A percentile compares a stretch with the other conserved stretches of the same genome.
phyloP scores from a whole-genome alignment of 2,797 vertebrate species.

The Rhinella marina region DNA sequence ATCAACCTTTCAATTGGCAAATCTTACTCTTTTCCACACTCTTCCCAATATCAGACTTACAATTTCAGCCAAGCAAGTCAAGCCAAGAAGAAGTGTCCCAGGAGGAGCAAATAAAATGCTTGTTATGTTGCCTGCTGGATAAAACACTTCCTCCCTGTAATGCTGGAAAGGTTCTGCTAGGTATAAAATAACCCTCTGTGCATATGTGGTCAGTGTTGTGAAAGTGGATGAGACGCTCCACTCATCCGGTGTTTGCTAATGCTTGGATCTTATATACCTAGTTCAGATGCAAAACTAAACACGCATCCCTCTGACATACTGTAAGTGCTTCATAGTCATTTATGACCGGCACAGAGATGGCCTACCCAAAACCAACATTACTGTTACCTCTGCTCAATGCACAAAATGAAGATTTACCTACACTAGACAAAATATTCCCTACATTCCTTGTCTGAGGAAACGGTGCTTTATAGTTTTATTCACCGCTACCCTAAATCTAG shows the following conservation, averaged over 20 bases:
- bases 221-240: background rate
- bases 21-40: conserved; percentile 31
- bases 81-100: conserved; percentile 31
- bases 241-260: conserved; percentile 1
- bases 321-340: background rate
- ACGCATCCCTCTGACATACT: background rate
- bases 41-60: conserved; percentile 28
- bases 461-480: too few relatives aligned
- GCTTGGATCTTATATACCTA: background rate
- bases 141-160: conserved; percentile 40
- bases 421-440: background rate
- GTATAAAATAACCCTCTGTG: conserved; percentile 20
- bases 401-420: background rate
- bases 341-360: background rate
- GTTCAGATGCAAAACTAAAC: background rate
- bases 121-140: conserved; percentile 51
- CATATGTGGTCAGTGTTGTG: conserved; percentile 3
- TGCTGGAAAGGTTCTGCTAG: background rate
- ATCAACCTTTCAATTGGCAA: conserved; percentile 46
- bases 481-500: too few relatives aligned
- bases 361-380: background rate
- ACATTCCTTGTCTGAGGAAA: background rate
- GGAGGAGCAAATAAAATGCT: conserved; percentile 53
- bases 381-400: background rate
- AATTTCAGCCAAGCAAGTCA: conserved; percentile 12